Evolutionary conservation across 1,140 invertebrate species (phyloP).

Genomic region (Plectus sambesii): DNA sequence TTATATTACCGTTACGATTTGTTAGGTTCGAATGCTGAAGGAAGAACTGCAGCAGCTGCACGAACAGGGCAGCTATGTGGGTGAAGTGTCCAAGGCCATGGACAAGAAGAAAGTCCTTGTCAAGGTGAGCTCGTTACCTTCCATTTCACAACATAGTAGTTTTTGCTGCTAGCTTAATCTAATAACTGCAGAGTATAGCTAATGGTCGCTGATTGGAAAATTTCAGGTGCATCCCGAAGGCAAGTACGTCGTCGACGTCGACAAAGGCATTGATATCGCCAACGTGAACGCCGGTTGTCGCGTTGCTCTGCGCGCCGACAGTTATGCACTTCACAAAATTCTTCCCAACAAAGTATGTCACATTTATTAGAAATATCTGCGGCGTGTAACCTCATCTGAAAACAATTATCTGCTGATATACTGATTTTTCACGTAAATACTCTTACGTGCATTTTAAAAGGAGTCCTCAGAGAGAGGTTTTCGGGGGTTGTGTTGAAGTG

Average conservation of each 20-base stretch:
- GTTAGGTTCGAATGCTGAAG: constrained; percentile 78
- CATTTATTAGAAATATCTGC: neutral
- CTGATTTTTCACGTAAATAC: too few species aligned
- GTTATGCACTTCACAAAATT: constrained; percentile 96
- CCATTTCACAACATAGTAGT: constrained; percentile 8
- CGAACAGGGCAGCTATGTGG: constrained; percentile 98
- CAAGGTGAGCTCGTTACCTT: constrained; percentile 54
- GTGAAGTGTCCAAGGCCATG: constrained; percentile 99
- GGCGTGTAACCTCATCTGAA: too few species aligned
- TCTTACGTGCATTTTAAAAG: too few species aligned
- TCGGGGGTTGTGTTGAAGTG: too few species aligned
- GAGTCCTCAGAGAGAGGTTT: too few species aligned
- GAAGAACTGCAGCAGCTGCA: constrained; percentile 94
- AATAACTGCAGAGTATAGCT: too few species aligned
- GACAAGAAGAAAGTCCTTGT: constrained; percentile 99
- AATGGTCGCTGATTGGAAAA: neutral
- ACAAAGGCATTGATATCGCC: constrained; percentile 98
- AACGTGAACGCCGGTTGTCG: constrained; percentile 93
- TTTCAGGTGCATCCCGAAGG: constrained; percentile 87
- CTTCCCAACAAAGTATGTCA: constrained; percentile 77
- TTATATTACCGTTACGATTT: constrained; percentile 20
- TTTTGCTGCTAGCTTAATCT: neutral
- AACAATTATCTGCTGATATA: too few species aligned
- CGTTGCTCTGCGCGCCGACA: constrained; percentile 94
- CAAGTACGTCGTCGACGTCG: constrained; percentile 98